These are phyloP conservation scores for Dicrostonyx torquatus DNA, from an alignment of 2,797 vertebrate species.

Conservation along the genomic window DNA sequence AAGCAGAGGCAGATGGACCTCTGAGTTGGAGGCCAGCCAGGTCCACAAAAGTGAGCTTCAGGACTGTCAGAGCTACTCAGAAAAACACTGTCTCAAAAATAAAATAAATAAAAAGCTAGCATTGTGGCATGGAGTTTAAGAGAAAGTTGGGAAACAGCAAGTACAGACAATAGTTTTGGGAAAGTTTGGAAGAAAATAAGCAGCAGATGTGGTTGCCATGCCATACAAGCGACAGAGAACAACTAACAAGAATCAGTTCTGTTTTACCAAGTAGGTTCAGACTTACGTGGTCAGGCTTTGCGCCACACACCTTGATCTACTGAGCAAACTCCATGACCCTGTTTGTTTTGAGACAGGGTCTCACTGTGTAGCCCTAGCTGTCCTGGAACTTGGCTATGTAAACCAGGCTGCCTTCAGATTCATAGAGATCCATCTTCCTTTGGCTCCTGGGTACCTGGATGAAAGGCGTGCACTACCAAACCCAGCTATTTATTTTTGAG, in stretches of 20 bases:
- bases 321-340: not conserved
- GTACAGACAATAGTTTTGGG: not conserved
- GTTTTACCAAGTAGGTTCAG: not conserved
- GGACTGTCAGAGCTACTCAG: not conserved
- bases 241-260: not conserved
- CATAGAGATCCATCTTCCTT: not conserved
- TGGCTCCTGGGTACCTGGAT: not conserved
- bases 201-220: not conserved
- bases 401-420: not conserved
- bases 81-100: not conserved
- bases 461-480: not conserved
- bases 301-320: not conserved
- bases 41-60: not conserved
- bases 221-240: not conserved
- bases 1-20: not conserved
- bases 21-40: not conserved
- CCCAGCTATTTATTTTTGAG: not conserved
- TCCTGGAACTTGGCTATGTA: not conserved
- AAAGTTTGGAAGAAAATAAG: conserved; percentile 54
- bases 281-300: not conserved
- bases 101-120: not conserved
- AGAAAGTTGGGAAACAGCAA: not conserved
- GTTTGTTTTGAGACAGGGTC: not conserved
- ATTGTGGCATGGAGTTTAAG: not conserved
- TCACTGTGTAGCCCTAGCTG: not conserved